Percentiles rank a stretch among this genome's conserved stretches.
Evolutionary conservation across 2,888 invertebrate genomes (phyloP).

Genomic region (Oasisia sp.): DNA sequence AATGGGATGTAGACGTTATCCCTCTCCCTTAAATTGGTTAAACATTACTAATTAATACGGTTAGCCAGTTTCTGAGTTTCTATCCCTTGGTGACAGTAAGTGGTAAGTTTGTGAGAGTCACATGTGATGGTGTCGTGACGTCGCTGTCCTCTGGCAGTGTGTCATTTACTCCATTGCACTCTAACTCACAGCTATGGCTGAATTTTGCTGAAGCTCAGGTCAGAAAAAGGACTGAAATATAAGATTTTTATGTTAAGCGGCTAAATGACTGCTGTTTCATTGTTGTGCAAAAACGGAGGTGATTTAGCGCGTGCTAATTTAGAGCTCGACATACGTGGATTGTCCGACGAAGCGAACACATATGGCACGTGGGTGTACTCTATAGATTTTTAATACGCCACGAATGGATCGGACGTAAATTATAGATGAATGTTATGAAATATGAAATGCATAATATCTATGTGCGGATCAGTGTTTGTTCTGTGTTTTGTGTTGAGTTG

Average conservation of each 20-base stretch:
- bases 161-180: not conserved
- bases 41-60: too few relatives aligned
- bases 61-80: not conserved
- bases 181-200: not conserved
- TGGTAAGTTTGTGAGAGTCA: not conserved
- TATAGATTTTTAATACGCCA: not conserved
- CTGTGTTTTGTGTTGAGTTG: not conserved
- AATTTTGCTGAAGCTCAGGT: not conserved
- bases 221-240: not conserved
- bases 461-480: constrained; percentile 22
- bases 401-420: not conserved
- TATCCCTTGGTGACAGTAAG: not conserved
- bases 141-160: not conserved
- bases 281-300: not conserved
- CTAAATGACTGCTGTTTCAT: not conserved
- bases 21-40: too few relatives aligned
- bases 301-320: not conserved
- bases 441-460: not conserved
- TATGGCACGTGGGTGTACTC: not conserved
- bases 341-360: not conserved
- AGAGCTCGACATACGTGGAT: not conserved
- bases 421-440: not conserved
- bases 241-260: not conserved
- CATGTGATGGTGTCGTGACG: not conserved
- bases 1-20: too few relatives aligned